Conservation (phyloP, 2,797 vertebrate species). For the Pipistrellus kuhlii region DNA sequence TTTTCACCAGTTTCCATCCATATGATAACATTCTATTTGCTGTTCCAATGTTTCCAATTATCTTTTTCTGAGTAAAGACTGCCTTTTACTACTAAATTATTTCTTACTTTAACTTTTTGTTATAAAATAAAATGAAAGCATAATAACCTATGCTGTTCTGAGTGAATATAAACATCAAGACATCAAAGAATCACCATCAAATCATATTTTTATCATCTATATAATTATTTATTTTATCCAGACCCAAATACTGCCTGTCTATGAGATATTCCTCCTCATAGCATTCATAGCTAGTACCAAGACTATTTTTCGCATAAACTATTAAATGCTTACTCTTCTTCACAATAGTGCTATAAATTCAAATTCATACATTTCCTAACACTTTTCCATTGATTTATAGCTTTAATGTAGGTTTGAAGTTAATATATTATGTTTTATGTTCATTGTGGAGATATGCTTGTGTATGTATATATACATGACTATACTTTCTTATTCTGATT, state of each 20-base stretch:
- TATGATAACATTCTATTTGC: background rate
- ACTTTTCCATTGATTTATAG: constrained; percentile 1
- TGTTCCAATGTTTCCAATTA: background rate
- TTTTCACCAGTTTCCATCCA: background rate
- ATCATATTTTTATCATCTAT: background rate
- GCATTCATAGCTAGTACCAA: background rate
- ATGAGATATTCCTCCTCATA: background rate
- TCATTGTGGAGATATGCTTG: background rate
- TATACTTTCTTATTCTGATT: background rate
- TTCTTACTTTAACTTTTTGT: background rate
- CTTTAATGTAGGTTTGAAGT: background rate
- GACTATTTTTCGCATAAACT: background rate
- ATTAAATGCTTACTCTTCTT: background rate
- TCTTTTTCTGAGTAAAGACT: background rate
- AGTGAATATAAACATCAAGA: constrained; percentile 17
- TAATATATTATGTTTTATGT: background rate
- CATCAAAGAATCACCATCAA: background rate
- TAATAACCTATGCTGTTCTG: background rate
- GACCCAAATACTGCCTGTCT: background rate
- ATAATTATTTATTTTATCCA: background rate
- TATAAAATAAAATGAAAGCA: constrained; percentile 20
- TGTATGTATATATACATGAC: background rate
- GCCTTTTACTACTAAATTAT: background rate
- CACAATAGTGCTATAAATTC: background rate
- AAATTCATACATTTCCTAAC: background rate